phyloP scores from a whole-genome alignment of 2,797 vertebrate genomes.

The Micrastur ruficollis region DNA sequence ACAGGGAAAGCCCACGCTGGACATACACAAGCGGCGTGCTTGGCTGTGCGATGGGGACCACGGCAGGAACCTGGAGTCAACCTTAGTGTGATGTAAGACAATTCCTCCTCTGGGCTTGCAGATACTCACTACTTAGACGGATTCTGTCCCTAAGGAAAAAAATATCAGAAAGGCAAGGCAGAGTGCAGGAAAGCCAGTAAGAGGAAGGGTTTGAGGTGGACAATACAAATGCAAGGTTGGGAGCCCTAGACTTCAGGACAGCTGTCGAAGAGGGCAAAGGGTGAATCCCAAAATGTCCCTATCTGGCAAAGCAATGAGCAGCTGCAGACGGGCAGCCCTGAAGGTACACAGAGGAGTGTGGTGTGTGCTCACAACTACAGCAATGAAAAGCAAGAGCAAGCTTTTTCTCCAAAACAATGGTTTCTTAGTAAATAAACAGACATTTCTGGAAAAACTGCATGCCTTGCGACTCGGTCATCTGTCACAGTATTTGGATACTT shows the following conservation, averaged over 20 bases:
- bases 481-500: neutral
- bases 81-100: neutral
- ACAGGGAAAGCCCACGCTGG: neutral
- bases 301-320: neutral
- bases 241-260: neutral
- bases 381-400: neutral
- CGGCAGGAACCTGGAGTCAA: neutral
- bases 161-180: neutral
- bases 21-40: too few relatives aligned
- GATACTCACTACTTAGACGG: neutral
- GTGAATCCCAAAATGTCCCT: neutral
- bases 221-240: rapidly evolving
- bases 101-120: neutral
- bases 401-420: neutral
- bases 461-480: neutral
- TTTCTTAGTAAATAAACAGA: neutral
- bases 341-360: neutral
- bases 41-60: rapidly evolving
- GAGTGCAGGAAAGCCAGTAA: rapidly evolving
- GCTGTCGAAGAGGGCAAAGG: neutral
- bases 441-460: neutral
- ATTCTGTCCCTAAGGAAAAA: neutral
- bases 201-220: neutral
- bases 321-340: neutral
- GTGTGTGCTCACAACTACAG: neutral